Base-by-base conservation (phyloP, 2,113 vertebrate species). In the Poeciliopsis occidentalis region DNA sequence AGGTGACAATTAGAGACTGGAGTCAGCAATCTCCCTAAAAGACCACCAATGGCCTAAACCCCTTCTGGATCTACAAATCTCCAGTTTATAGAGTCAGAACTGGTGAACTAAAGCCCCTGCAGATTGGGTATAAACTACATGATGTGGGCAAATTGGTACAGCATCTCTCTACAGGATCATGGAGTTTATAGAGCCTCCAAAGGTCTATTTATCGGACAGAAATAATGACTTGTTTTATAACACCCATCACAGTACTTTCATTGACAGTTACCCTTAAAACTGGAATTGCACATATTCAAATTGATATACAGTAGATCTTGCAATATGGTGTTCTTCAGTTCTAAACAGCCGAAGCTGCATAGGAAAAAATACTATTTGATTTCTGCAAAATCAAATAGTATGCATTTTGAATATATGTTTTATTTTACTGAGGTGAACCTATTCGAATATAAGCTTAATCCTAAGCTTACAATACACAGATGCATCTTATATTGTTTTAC, bases 1-100 rank as follows among this genome's bases (percentile, higher is more conserved):
- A 89, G 91, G 91, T 93, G 89, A 91, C 91, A 93, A 92, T 87
- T 73, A 29, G 64, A 86, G 76, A 75, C 77, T 66, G 76, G 64
- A 88, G 71, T 79, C 76, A 32, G n/a, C 87, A 92, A 93, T 92
- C 91, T 82, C 73, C 80, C 67, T 82, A 85, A 88, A 44, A 79
- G 78, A 84, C 82, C 0, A 76, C 80, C 76, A 81, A 75, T 26
- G 67, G 85, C 71, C 87, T 91, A 89, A 89, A 84, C 85, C 89
- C 83, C 66, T 62, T 69, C 22, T 91, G 89, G 92, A 39, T 76
- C 47, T 66, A 80, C 85, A 92, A 92, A 89, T 85, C 83, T 68
- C 63, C 75, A 81, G 82, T 91, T 92, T 90, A 91, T 60, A 86
- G 64, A 84, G 85, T 64, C 81, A 85, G 64, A 85, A 87, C 81